Evolutionary conservation across 2,888 invertebrate genomes (phyloP), one percentile per base, ranked within the genome.

Genomic region (Clivina fossor): DNA sequence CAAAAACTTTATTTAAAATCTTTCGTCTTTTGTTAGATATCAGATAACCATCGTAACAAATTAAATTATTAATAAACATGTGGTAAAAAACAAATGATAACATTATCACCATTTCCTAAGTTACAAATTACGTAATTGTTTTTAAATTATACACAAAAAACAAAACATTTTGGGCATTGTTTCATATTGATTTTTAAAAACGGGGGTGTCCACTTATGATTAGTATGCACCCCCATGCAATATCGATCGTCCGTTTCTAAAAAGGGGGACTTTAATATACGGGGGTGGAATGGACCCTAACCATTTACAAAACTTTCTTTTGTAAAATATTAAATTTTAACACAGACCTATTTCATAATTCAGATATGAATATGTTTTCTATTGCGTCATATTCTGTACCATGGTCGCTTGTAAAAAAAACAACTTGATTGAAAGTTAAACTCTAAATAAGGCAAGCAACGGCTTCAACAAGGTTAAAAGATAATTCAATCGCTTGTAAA

Each of bases 361-460:
- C 13, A 4, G 30, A 11, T 11, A 11, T n/a, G n/a, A 24, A 24
- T 41, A 22, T 7, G 8, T 8, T 13, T 9, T 5, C 11, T 41
- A 35, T 55, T 55, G 32, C 55, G 55, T 55, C 55, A 55, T 30
- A 47, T 11, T 19, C 18, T 32, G 32, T n/a, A n/a, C n/a, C 46
- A 46, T 46, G 46, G 40, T 44, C 44, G 26, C 37, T 13, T 35
- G 16, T 30, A 9, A 55, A 47, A 55, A 50, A 50, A 15, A 26
- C 43, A 9, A 20, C 16, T 37, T 37, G 28, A 50, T 28, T 30
- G 51, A 51, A 51, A 51, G 51, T 51, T 43, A 28, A 33, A 26
- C 30, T 22, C 55, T 55, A 55, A 38, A 55, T 47, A 55, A 40
- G 55, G 55, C 32, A 44, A 50, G 46, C 44, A 19, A 35, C 19